phyloP scores from a whole-genome alignment of 2,888 invertebrate genomes.

The Tetranychus truncatus region DNA sequence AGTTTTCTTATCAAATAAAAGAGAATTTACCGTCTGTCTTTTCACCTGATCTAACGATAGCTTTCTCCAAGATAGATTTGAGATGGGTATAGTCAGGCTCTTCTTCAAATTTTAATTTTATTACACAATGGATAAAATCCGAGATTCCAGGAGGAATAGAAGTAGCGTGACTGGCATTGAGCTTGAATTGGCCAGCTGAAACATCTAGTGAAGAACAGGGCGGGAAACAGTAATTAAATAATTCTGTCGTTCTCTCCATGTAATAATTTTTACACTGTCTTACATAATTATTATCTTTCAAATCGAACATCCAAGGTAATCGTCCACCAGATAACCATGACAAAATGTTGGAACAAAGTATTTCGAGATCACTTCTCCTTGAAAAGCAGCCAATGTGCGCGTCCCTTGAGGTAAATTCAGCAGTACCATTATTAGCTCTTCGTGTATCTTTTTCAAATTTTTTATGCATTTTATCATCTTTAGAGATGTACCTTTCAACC shows the following conservation, averaged over 20 bases:
- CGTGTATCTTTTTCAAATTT: constrained; percentile 67
- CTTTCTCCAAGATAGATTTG: constrained; percentile 16
- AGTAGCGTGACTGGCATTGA: not conserved
- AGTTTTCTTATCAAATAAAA: not conserved
- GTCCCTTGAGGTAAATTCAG: constrained; percentile 91
- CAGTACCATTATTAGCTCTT: constrained; percentile 86
- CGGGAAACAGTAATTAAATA: constrained; percentile 19
- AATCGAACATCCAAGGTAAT: constrained; percentile 34
- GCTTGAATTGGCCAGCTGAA: not conserved
- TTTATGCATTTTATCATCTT: constrained; percentile 51
- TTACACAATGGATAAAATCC: constrained; percentile 25
- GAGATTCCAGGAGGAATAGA: constrained; percentile 18
- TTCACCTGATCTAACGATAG: constrained; percentile 12
- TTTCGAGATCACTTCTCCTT: constrained; percentile 36
- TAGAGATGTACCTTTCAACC: constrained; percentile 55
- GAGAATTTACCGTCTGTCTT: constrained; percentile 16
- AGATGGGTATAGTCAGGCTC: constrained; percentile 24
- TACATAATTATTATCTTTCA: constrained; percentile 26
- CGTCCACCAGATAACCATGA: constrained; percentile 36
- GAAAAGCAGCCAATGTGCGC: constrained; percentile 63
- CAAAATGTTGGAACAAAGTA: constrained; percentile 38
- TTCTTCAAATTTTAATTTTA: constrained; percentile 25
- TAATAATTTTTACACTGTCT: constrained; percentile 25
- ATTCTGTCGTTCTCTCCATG: constrained; percentile 20
- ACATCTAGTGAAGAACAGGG: not conserved